Evolutionary conservation across 2,113 vertebrate species (phyloP).

Genomic region (Plestiodon gilberti): DNA sequence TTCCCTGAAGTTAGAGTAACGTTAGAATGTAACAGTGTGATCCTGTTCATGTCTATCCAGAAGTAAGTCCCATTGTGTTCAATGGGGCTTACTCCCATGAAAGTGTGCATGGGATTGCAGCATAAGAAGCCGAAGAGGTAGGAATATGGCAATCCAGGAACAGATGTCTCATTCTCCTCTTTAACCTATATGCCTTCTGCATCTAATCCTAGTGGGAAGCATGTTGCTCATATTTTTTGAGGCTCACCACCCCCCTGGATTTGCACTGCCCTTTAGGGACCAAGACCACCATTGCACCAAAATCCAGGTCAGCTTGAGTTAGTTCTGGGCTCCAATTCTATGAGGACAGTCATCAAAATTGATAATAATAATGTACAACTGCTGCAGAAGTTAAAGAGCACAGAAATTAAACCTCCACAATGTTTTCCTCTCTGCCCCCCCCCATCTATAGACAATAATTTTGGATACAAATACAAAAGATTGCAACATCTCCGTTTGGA

Average conservation of each 20-base stretch:
- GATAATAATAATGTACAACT: neutral
- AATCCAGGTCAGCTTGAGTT: neutral
- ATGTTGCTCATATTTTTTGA: neutral
- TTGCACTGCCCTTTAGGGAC: neutral
- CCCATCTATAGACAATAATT: neutral
- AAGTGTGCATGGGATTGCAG: too few species aligned
- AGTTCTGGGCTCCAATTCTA: neutral
- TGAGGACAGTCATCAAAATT: too few species aligned
- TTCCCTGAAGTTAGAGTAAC: neutral
- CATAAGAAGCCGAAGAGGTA: neutral
- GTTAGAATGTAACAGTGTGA: too few species aligned
- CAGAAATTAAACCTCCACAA: neutral
- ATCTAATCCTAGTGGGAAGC: neutral
- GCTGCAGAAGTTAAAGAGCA: neutral
- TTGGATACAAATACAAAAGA: too few species aligned
- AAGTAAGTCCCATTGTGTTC: too few species aligned
- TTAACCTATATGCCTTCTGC: neutral
- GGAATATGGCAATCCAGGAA: neutral
- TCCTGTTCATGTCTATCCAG: too few species aligned
- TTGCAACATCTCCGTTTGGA: too few species aligned
- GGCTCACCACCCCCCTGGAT: neutral
- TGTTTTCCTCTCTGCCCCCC: neutral
- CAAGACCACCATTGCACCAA: neutral
- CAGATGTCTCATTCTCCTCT: too few species aligned
- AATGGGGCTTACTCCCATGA: too few species aligned